Percentiles rank a stretch among this genome's conserved stretches.
Conservation (phyloP, 92 coral and sea anemone genomes). For the Virgularia gustaviana region DNA sequence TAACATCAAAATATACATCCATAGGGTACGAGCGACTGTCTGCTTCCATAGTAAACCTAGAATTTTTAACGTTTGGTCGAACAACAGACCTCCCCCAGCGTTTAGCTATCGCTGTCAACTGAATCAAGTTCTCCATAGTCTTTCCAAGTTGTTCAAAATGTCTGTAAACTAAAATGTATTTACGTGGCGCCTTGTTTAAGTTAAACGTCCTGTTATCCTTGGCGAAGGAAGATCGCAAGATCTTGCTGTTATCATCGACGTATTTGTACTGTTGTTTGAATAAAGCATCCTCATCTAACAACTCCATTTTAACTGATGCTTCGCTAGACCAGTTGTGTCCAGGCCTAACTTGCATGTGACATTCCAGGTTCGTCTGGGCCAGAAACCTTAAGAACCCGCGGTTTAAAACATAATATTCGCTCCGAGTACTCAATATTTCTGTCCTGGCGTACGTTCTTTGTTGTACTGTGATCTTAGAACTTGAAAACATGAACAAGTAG, state of each 20-base stretch:
- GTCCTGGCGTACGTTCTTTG: no score
- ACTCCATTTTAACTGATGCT: slow-evolving; percentile 6
- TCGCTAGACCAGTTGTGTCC: slow-evolving; percentile 11
- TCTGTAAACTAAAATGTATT: slow-evolving; percentile 70
- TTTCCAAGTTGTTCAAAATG: slow-evolving; percentile 94
- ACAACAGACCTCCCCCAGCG: slow-evolving; percentile 66
- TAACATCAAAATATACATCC: slow-evolving; percentile 73
- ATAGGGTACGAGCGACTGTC: slow-evolving; percentile 64
- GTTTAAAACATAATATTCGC: slow-evolving; percentile 20
- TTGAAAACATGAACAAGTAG: no score
- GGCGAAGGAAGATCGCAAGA: no score
- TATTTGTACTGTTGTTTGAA: no score
- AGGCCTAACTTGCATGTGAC: slow-evolving; percentile 25
- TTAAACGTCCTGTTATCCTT: no score
- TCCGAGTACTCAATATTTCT: no score
- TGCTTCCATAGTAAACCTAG: slow-evolving; percentile 90
- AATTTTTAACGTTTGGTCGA: slow-evolving; percentile 81
- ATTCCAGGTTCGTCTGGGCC: slow-evolving; percentile 15
- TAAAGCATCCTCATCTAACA: slow-evolving; percentile 18
- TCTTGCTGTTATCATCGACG: no score
- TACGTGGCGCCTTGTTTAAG: not conserved
- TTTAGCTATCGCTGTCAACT: slow-evolving; percentile 82
- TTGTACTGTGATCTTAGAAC: no score
- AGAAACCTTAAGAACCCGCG: slow-evolving; percentile 10
- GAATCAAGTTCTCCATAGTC: slow-evolving; percentile 89